These are phyloP conservation scores for Botia almorhae DNA, from an alignment of 2,797 vertebrate genomes.

Conservation along the genomic window DNA sequence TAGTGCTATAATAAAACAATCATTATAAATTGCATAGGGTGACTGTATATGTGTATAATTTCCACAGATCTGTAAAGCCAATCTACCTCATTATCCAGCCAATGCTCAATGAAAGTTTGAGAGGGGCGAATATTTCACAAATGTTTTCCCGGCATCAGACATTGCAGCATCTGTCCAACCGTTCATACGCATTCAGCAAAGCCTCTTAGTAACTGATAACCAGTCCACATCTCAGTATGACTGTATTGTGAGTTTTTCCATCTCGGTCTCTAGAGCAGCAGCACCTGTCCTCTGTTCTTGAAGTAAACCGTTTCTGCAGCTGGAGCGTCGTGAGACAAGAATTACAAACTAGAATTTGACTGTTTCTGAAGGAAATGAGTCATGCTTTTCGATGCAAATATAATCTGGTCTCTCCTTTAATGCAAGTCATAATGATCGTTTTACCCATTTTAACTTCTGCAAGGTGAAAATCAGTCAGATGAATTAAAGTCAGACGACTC, in stretches of 20 bases:
- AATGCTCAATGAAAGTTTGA: not conserved
- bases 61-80: not conserved
- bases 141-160: not conserved
- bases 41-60: not conserved
- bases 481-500: too few relatives aligned
- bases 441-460: too few relatives aligned
- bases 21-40: not conserved
- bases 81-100: not conserved
- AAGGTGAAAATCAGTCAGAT: too few relatives aligned
- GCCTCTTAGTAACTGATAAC: not conserved
- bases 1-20: too few relatives aligned
- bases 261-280: not conserved
- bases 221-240: not conserved
- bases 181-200: constrained; percentile 16
- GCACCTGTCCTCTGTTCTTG: not conserved
- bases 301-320: not conserved
- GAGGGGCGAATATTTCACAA: constrained; percentile 5
- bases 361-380: too few relatives aligned
- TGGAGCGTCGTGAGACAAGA: not conserved
- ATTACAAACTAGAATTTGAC: not conserved
- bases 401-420: too few relatives aligned
- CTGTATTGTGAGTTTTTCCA: not conserved
- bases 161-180: constrained; percentile 7
- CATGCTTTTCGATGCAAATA: too few relatives aligned
- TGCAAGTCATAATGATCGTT: too few relatives aligned